Evolutionary conservation across 2,113 vertebrate species (phyloP).

Genomic region (Ictalurus punctatus): DNA sequence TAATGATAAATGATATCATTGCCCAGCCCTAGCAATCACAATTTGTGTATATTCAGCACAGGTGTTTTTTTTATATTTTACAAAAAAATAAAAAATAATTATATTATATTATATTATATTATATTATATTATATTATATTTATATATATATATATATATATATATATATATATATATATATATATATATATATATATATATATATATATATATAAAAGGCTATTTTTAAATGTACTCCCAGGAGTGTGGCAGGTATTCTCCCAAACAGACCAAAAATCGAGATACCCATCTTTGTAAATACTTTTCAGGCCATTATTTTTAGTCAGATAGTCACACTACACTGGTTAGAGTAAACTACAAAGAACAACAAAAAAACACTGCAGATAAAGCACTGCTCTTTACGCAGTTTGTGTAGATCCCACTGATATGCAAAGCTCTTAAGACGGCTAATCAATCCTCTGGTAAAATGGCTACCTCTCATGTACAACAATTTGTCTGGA

Average conservation of each 20-base stretch:
- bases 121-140: too few relatives aligned
- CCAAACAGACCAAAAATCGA: neutral
- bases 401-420: neutral
- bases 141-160: too few relatives aligned
- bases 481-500: conserved; percentile 6
- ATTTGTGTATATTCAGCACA: neutral
- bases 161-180: too few relatives aligned
- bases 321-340: neutral
- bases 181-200: too few relatives aligned
- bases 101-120: too few relatives aligned
- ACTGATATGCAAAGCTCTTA: conserved; percentile 3
- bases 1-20: neutral
- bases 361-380: neutral
- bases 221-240: neutral
- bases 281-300: neutral
- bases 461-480: neutral
- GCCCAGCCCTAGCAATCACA: neutral
- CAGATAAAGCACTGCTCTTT: neutral
- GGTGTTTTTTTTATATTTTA: neutral
- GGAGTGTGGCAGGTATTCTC: neutral
- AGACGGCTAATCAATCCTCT: neutral
- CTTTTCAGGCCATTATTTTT: neutral
- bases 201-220: too few relatives aligned
- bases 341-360: neutral
- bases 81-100: neutral